These are phyloP conservation scores for Harpegnathos saltator DNA, from an alignment of 1,140 invertebrate species.

Conservation along the genomic window DNA sequence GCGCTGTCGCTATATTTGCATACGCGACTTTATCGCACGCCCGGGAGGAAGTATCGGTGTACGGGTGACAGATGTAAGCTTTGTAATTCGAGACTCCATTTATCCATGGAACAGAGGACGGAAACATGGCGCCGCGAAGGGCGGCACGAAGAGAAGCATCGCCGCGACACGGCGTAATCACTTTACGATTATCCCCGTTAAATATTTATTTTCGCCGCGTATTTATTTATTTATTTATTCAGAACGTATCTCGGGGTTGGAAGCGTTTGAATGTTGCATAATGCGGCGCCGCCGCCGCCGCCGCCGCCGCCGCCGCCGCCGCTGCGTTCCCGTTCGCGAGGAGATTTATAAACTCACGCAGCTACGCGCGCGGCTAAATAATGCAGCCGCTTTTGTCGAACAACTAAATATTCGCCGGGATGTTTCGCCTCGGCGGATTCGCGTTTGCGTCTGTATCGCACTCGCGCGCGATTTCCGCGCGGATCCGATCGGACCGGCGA, in stretches of 20 bases:
- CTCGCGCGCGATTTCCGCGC: background rate
- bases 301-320: background rate
- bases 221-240: conserved; percentile 30
- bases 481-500: background rate
- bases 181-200: background rate
- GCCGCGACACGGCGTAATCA: background rate
- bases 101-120: background rate
- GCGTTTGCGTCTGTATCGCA: background rate
- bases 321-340: too few relatives aligned
- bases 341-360: background rate
- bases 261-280: background rate
- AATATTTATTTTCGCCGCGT: background rate
- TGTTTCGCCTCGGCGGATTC: background rate
- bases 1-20: background rate
- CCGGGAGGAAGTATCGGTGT: background rate
- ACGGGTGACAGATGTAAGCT: background rate
- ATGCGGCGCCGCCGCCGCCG: background rate
- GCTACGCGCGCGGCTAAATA: background rate
- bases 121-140: background rate
- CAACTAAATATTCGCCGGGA: conserved; percentile 10
- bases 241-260: background rate
- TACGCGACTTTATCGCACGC: background rate
- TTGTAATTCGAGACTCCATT: conserved; percentile 1
- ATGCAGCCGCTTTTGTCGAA: conserved; percentile 3
- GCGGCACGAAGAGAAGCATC: background rate